phyloP scores from a whole-genome alignment of 2,888 invertebrate genomes.

The Hyles lineata region DNA sequence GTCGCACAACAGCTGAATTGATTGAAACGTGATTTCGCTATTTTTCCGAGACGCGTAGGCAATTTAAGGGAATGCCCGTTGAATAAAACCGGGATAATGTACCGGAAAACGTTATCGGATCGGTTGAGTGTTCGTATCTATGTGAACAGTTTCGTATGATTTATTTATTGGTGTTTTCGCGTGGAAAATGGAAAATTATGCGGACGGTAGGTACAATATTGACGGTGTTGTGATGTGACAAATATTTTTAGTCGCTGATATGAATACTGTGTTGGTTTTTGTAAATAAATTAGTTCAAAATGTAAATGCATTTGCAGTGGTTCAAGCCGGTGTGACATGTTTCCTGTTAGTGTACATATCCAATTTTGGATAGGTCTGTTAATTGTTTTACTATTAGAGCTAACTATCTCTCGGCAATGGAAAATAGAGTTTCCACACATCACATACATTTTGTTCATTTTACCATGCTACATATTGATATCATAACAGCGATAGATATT shows the following conservation, averaged over 20 bases:
- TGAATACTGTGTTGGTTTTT: too few species aligned
- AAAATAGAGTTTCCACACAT: too few species aligned
- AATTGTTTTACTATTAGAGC: too few species aligned
- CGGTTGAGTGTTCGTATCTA: conserved; percentile 22
- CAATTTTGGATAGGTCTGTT: too few species aligned
- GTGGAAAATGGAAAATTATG: neutral
- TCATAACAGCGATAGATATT: too few species aligned
- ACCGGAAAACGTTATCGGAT: conserved; percentile 31
- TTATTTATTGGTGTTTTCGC: conserved; percentile 3
- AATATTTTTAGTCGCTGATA: neutral
- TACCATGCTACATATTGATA: too few species aligned
- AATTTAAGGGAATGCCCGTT: conserved; percentile 28
- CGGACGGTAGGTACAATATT: neutral
- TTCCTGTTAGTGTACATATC: too few species aligned
- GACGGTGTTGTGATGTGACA: neutral
- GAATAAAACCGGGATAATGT: conserved; percentile 30
- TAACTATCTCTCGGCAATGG: too few species aligned
- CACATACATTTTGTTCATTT: too few species aligned
- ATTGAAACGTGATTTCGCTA: conserved; percentile 39
- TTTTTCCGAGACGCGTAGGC: conserved; percentile 31
- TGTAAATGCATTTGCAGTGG: too few species aligned
- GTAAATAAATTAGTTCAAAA: too few species aligned
- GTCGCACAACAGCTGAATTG: conserved; percentile 34
- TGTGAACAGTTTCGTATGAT: neutral
- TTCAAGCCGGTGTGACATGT: too few species aligned